Evolutionary conservation across 2,888 invertebrate genomes (phyloP).

Genomic region (Xanthorhoe spadicearia): DNA sequence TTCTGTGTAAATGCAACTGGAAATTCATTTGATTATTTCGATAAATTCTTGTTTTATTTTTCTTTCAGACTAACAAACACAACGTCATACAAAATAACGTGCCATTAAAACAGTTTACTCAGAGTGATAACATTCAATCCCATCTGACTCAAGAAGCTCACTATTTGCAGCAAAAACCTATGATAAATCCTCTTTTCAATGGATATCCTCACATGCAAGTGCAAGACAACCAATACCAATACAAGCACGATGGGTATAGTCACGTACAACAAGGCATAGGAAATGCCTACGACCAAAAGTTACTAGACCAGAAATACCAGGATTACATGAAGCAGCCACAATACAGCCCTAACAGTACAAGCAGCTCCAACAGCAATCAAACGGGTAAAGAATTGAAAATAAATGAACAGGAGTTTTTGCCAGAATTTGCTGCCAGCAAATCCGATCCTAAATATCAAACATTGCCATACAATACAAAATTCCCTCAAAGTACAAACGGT

Average conservation of each 20-base stretch:
- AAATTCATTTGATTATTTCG: background rate
- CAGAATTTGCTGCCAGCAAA: constrained; percentile 91
- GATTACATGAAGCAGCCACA: constrained; percentile 81
- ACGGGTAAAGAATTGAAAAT: constrained; percentile 78
- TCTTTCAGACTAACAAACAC: constrained; percentile 75
- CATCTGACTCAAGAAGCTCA: constrained; percentile 81
- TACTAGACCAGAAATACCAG: constrained; percentile 79
- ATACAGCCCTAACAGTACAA: constrained; percentile 85
- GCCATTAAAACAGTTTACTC: constrained; percentile 82
- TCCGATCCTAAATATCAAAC: constrained; percentile 96
- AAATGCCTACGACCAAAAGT: constrained; percentile 78
- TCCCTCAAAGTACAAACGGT: constrained; percentile 85
- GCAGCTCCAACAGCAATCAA: constrained; percentile 81
- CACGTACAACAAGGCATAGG: constrained; percentile 80
- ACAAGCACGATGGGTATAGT: constrained; percentile 72
- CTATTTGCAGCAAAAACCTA: constrained; percentile 83
- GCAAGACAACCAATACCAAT: constrained; percentile 77
- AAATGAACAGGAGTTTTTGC: constrained; percentile 84
- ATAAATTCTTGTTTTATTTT: background rate
- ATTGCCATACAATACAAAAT: constrained; percentile 94
- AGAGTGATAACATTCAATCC: constrained; percentile 78
- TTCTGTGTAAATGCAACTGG: background rate
- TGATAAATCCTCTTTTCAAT: constrained; percentile 78
- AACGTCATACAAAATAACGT: constrained; percentile 81
- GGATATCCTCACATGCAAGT: constrained; percentile 70